phyloP scores from a whole-genome alignment of 2,888 invertebrate genomes.

The Leucophenga maculata region DNA sequence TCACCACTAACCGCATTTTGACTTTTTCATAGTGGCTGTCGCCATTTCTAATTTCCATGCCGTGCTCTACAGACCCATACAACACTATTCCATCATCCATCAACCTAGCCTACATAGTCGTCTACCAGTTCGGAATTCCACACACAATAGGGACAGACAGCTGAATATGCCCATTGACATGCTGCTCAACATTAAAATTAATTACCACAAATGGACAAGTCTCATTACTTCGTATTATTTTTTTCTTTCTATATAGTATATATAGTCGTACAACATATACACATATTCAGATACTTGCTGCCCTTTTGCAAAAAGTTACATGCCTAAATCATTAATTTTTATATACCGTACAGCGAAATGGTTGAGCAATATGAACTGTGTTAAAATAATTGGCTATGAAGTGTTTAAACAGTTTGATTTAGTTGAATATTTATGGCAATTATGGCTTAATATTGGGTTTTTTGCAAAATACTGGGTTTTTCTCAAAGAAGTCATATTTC shows the following conservation, averaged over 20 bases:
- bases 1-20: background rate
- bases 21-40: slow-evolving; percentile 21
- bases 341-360: slow-evolving; percentile 22
- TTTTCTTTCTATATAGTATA: background rate
- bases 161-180: slow-evolving; percentile 53
- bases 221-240: slow-evolving; percentile 52
- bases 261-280: background rate
- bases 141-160: slow-evolving; percentile 35
- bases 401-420: no score
- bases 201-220: slow-evolving; percentile 62
- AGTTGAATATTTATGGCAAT: no score
- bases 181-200: slow-evolving; percentile 58
- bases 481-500: no score
- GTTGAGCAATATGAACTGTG: slow-evolving; percentile 27
- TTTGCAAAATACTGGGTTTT: no score
- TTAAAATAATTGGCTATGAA: background rate
- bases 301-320: slow-evolving; percentile 40
- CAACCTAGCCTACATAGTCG: background rate
- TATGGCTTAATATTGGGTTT: no score
- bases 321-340: slow-evolving; percentile 54
- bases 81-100: background rate
- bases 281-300: slow-evolving; percentile 26
- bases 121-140: slow-evolving; percentile 40
- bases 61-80: background rate
- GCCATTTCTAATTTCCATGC: slow-evolving; percentile 50